These are phyloP conservation scores for Lindbergichthys nudifrons DNA, from an alignment of 2,797 vertebrate genomes.

Conservation along the genomic window DNA sequence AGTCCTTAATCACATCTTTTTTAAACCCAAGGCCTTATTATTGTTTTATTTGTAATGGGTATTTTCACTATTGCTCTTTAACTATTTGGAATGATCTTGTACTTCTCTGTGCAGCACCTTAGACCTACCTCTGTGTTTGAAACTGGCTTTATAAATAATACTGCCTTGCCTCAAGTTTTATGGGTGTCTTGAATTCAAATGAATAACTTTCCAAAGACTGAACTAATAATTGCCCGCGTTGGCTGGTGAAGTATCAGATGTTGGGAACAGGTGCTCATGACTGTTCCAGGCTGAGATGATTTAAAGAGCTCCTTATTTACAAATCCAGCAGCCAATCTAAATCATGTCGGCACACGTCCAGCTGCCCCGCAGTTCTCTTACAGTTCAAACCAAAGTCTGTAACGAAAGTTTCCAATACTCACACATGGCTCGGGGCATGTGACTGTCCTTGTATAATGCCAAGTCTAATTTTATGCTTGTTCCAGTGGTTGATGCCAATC, in stretches of 20 bases:
- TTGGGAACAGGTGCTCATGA: slow-evolving; percentile 3
- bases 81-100: too few relatives aligned
- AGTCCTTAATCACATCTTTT: too few relatives aligned
- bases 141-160: too few relatives aligned
- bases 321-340: slow-evolving; percentile 25
- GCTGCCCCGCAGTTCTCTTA: not conserved
- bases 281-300: not conserved
- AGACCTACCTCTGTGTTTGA: too few relatives aligned
- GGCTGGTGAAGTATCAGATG: not conserved
- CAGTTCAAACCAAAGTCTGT: slow-evolving; percentile 20
- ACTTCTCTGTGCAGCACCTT: too few relatives aligned
- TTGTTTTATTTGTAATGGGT: too few relatives aligned
- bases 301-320: slow-evolving; percentile 18
- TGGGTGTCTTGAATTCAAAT: not conserved
- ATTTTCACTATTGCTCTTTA: too few relatives aligned
- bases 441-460: not conserved
- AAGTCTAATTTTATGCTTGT: slow-evolving; percentile 31
- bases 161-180: not conserved
- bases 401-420: slow-evolving; percentile 20
- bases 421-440: slow-evolving; percentile 7
- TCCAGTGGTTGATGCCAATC: slow-evolving; percentile 38
- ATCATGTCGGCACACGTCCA: slow-evolving; percentile 10
- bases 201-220: not conserved
- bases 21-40: too few relatives aligned
- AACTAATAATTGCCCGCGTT: not conserved